These are phyloP conservation scores for Rhagonycha lutea DNA, from an alignment of 2,888 invertebrate genomes.

Conservation along the genomic window DNA sequence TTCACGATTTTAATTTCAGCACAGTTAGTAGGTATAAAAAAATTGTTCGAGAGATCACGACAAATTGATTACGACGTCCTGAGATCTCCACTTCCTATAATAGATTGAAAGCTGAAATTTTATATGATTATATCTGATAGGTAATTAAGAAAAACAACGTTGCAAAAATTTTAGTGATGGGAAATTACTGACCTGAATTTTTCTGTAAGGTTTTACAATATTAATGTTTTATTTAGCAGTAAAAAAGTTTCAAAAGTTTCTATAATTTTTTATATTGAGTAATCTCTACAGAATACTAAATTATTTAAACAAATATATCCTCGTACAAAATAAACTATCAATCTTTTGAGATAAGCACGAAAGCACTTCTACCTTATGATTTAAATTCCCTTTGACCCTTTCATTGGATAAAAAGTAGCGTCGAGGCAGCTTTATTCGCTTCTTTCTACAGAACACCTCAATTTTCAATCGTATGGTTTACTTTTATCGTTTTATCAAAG, in stretches of 20 bases:
- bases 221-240: too few relatives aligned
- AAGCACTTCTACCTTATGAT: conserved; percentile 17
- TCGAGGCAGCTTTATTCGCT: background rate
- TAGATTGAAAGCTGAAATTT: too few relatives aligned
- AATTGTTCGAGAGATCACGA: too few relatives aligned
- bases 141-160: too few relatives aligned
- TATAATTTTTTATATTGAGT: background rate
- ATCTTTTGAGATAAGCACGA: background rate
- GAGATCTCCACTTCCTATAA: too few relatives aligned
- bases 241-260: background rate
- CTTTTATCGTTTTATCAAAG: background rate
- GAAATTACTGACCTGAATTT: too few relatives aligned
- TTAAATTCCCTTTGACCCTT: conserved; percentile 17
- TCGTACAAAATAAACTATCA: background rate
- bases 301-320: background rate
- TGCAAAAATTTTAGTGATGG: too few relatives aligned
- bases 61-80: too few relatives aligned
- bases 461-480: background rate
- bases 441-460: background rate
- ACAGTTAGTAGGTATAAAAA: too few relatives aligned
- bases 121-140: too few relatives aligned
- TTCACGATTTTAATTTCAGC: too few relatives aligned
- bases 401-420: background rate
- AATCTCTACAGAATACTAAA: background rate
- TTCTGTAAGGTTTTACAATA: too few relatives aligned